phyloP scores from a whole-genome alignment of 2,797 vertebrate genomes.

The Chiroxiphia lanceolata region DNA sequence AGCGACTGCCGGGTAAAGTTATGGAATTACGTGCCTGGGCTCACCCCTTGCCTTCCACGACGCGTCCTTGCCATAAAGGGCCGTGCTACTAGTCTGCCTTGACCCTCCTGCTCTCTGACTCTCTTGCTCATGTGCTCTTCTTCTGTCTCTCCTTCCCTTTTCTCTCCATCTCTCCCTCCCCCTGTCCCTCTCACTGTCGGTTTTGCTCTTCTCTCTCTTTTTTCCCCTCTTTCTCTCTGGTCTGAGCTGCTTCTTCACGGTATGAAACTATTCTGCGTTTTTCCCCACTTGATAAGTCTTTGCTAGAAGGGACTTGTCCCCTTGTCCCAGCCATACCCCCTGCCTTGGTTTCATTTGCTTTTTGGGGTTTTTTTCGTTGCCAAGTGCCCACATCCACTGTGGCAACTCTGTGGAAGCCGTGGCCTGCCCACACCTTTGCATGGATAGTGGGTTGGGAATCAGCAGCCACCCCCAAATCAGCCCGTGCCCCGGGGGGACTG shows the following conservation, averaged over 20 bases:
- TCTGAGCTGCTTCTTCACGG: conserved; percentile 80
- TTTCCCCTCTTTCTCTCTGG: conserved; percentile 38
- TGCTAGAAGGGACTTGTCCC: conserved; percentile 1
- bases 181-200: conserved; percentile 42
- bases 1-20: conserved; percentile 99
- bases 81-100: conserved; percentile 97
- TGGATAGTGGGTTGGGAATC: conserved; percentile 21
- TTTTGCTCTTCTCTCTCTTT: conserved; percentile 35
- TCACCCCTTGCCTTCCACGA: conserved; percentile 97
- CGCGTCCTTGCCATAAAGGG: conserved; percentile 99
- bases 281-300: conserved; percentile 38
- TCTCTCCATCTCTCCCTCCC: conserved; percentile 41
- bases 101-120: conserved; percentile 75
- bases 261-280: conserved; percentile 76
- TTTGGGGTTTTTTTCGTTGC: background rate
- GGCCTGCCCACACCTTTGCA: background rate
- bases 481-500: background rate
- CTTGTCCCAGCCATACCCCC: background rate
- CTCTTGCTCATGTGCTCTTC: conserved; percentile 50
- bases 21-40: conserved; percentile 97
- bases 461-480: background rate
- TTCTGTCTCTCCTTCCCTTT: conserved; percentile 23
- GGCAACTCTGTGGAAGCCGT: background rate
- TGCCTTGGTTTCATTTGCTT: background rate
- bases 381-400: background rate